Base-by-base conservation (phyloP, 92 coral and sea anemone genomes). In the Phymanthus crucifer region DNA sequence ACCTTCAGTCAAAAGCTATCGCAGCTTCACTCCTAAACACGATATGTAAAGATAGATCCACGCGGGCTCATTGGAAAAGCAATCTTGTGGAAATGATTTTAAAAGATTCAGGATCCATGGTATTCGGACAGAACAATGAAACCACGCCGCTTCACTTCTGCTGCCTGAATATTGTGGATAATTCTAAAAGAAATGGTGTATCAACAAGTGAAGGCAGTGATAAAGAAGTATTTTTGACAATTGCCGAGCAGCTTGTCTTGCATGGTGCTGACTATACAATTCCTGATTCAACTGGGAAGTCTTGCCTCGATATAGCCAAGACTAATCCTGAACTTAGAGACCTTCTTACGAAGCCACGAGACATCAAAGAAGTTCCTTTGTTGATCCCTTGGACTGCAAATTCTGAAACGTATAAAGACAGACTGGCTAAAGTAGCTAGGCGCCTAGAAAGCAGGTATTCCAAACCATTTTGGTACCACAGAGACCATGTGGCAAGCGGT, bases 61-160 rank as follows among this genome's bases (percentile, higher is more conserved):
- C 40, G 5, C 40, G 73, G 0, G 58, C 43, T 2, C 16, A 43
- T 32, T 77, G 77, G 83, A 83, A 83, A 34, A 34, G 34, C 23
- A 48, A 13, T 35, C 40, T 83, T 6, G 82, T 45, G 18, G 57
- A 77, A 66, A 32, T 17, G 16, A 43, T 83, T 17, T 57, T 83
- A 45, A 31, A n/a, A 18, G 1, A 10, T 14, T 18, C 1, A 23
- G n/a, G 32, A 13, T 32, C 69, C 9, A 11, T 8, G 19, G n/a
- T 23, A 4, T 3, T 75, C 4, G 24, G 32, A 23, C 0, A 27
- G 10, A 72, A 24, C 11, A 17, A 6, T 10, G 38, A 35, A 23
- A 21, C 17, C 33, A 17, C 82, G 4, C 74, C 82, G 1, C 74
- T 77, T 19, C 82, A 67, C 35, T 31, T 6, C 66, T 56, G 40